A percentile compares a stretch with the other conserved stretches of the same genome.
Conservation (phyloP, 2,113 vertebrate species). For the Platanista minor region DNA sequence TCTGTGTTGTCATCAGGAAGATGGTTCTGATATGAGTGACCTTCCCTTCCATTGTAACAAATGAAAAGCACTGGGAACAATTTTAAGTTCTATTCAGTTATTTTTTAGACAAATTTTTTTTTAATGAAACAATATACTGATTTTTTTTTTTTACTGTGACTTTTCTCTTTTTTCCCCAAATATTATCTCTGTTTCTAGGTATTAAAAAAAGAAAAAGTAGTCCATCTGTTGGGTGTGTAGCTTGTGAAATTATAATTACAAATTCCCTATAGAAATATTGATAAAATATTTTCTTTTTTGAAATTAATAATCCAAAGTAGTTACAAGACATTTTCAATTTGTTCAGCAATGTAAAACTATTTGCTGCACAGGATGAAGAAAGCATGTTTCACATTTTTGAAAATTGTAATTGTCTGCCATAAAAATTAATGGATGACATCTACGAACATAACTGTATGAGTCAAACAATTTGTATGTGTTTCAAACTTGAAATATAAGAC, state of each 20-base stretch:
- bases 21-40: neutral
- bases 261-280: neutral
- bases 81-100: neutral
- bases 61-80: neutral
- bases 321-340: neutral
- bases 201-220: neutral
- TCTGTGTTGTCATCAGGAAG: neutral
- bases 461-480: conserved; percentile 53
- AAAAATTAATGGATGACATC: conserved; percentile 60
- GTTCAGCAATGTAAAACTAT: neutral
- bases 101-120: neutral
- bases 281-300: conserved; percentile 49
- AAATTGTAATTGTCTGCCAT: conserved; percentile 36
- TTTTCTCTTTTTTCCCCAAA: neutral
- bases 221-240: neutral
- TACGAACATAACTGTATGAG: conserved; percentile 28
- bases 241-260: conserved; percentile 4
- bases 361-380: neutral
- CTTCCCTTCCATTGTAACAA: neutral
- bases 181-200: neutral
- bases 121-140: neutral
- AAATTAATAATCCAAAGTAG: conserved; percentile 56
- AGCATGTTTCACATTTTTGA: conserved; percentile 37
- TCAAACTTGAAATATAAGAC: conserved; percentile 74
- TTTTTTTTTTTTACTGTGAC: neutral